Conservation (phyloP, 2,888 invertebrate species). For the Sinelater perroti region DNA sequence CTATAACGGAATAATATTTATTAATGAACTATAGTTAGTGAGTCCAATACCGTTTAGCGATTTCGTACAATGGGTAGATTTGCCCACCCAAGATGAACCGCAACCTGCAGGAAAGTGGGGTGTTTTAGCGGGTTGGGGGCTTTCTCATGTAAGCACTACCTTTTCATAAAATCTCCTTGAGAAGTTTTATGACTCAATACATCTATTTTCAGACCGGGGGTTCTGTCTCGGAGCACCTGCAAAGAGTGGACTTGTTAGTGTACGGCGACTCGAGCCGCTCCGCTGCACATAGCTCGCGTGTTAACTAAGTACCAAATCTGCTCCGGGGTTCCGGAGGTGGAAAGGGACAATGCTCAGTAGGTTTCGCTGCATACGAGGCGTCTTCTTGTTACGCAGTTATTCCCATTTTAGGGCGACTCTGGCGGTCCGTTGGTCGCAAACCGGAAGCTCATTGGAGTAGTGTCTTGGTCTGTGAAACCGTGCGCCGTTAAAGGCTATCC, state of each 20-base stretch:
- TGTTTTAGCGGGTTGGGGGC: constrained; percentile 46
- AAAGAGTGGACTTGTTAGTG: constrained; percentile 56
- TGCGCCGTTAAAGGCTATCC: constrained; percentile 59
- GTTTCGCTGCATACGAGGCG: constrained; percentile 9
- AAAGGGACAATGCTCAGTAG: constrained; percentile 52
- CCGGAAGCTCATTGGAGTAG: constrained; percentile 58
- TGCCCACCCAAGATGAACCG: constrained; percentile 39
- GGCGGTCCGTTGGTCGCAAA: constrained; percentile 58
- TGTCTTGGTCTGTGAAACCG: constrained; percentile 61
- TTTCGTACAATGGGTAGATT: constrained; percentile 34
- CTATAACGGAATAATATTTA: no score
- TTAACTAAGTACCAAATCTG: constrained; percentile 50
- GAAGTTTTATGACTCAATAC: no score
- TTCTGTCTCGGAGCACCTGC: constrained; percentile 51
- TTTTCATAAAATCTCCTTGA: no score
- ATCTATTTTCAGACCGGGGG: constrained; percentile 57
- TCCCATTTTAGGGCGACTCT: constrained; percentile 46
- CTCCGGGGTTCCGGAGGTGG: constrained; percentile 55
- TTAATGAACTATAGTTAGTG: constrained; percentile 46
- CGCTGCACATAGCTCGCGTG: constrained; percentile 13
- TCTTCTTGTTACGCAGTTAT: neutral
- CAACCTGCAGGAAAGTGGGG: constrained; percentile 37
- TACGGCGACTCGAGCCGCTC: constrained; percentile 42
- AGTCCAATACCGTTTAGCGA: constrained; percentile 38
- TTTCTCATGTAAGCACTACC: constrained; percentile 54